phyloP scores from a whole-genome alignment of 1,140 invertebrate genomes.

The Diorhabda elongata region DNA sequence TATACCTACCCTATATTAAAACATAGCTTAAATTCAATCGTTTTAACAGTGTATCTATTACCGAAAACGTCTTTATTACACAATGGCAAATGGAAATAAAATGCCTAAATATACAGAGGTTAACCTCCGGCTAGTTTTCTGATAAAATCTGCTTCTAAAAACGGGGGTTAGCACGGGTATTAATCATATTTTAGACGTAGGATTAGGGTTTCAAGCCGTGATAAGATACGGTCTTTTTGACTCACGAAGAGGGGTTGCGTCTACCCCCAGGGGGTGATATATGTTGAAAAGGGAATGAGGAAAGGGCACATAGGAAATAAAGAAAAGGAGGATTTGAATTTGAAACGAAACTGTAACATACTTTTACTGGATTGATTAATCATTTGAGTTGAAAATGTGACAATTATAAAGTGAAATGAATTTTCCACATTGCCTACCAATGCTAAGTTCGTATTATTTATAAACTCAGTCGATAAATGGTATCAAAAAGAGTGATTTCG shows the following conservation, averaged over 20 bases:
- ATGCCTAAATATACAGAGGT: conserved; percentile 21
- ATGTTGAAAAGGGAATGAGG: neutral
- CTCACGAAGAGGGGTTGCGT: conserved; percentile 7
- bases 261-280: conserved; percentile 6
- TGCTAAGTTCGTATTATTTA: too few relatives aligned
- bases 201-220: conserved; percentile 30
- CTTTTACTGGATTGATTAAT: too few relatives aligned
- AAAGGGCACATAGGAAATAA: neutral
- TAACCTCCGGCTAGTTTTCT: conserved; percentile 19
- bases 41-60: conserved; percentile 5
- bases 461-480: too few relatives aligned
- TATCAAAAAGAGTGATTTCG: too few relatives aligned
- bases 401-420: too few relatives aligned
- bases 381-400: too few relatives aligned
- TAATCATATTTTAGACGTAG: conserved; percentile 37
- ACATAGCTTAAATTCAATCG: too few relatives aligned
- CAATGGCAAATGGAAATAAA: conserved; percentile 1
- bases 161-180: conserved; percentile 29
- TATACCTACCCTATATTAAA: too few relatives aligned
- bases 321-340: neutral
- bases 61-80: conserved; percentile 3
- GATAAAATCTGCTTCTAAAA: conserved; percentile 28
- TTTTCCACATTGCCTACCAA: too few relatives aligned
- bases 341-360: neutral
- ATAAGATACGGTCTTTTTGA: conserved; percentile 33